These are phyloP conservation scores for Tromatobia lineatoria DNA, from an alignment of 2,888 invertebrate genomes.

Conservation along the genomic window DNA sequence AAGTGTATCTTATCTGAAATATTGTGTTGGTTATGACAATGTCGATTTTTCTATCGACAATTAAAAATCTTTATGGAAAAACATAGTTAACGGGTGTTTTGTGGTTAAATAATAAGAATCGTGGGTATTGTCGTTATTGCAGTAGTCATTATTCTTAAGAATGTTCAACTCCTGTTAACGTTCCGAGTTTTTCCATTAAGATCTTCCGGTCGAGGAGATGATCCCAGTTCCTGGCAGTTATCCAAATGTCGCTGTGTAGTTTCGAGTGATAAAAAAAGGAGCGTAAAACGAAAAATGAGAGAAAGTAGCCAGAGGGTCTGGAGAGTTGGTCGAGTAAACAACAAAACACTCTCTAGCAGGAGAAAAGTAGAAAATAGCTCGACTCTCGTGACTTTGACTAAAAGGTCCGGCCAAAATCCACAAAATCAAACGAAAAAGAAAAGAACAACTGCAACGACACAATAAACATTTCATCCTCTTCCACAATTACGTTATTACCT, in stretches of 20 bases:
- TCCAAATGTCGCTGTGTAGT: background rate
- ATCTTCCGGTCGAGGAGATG: background rate
- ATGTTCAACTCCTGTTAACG: background rate
- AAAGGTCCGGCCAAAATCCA: background rate
- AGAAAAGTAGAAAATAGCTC: slow-evolving; percentile 1
- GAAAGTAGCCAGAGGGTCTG: background rate
- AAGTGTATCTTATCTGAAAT: too few relatives aligned
- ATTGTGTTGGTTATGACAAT: too few relatives aligned
- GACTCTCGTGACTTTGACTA: background rate
- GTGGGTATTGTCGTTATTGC: background rate
- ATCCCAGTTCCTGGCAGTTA: background rate
- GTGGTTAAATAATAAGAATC: background rate
- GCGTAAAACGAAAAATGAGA: background rate
- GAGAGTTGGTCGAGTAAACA: slow-evolving; percentile 8
- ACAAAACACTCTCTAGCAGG: background rate
- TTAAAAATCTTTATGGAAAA: too few relatives aligned
- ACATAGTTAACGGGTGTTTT: background rate
- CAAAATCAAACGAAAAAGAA: background rate
- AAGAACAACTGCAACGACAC: background rate
- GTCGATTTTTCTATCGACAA: too few relatives aligned
- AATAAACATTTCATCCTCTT: too few relatives aligned
- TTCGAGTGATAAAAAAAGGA: slow-evolving; percentile 18
- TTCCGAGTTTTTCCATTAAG: background rate
- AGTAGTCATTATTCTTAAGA: background rate
- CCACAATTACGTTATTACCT: too few relatives aligned